These are phyloP conservation scores for Parotia lawesii DNA, from an alignment of 2,113 vertebrate genomes.

Conservation along the genomic window DNA sequence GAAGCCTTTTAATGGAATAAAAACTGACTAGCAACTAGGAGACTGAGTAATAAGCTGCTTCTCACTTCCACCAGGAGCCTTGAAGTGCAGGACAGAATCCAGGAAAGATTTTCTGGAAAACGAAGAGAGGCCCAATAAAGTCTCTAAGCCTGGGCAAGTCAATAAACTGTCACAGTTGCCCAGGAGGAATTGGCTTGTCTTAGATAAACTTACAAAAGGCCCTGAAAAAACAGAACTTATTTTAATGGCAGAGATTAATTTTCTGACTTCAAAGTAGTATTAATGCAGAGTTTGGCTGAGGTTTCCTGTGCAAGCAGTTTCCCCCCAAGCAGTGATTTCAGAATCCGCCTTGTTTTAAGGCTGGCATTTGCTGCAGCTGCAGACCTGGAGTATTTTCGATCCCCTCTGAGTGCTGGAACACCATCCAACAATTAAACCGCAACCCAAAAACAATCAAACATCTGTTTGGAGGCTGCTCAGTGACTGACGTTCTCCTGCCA, in stretches of 20 bases:
- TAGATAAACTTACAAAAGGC: conserved; percentile 67
- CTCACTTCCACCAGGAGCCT: conserved; percentile 2
- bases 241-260: conserved; percentile 68
- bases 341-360: conserved; percentile 69
- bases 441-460: conserved; percentile 90
- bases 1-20: neutral
- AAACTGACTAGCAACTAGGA: neutral
- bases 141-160: conserved; percentile 51
- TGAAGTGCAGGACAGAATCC: conserved; percentile 25
- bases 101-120: conserved; percentile 42
- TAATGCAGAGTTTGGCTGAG: conserved; percentile 76
- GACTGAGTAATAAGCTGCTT: neutral
- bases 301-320: conserved; percentile 73
- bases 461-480: conserved; percentile 86
- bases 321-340: conserved; percentile 69
- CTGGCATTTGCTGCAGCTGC: conserved; percentile 83
- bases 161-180: conserved; percentile 64
- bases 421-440: conserved; percentile 87
- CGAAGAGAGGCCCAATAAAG: conserved; percentile 4
- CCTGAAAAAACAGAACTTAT: conserved; percentile 65
- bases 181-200: conserved; percentile 61
- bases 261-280: conserved; percentile 80
- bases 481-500: conserved; percentile 76
- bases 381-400: conserved; percentile 75
- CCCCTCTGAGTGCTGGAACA: conserved; percentile 80